phyloP scores from a whole-genome alignment of 2,113 vertebrate genomes.

The Pao palembangensis region DNA sequence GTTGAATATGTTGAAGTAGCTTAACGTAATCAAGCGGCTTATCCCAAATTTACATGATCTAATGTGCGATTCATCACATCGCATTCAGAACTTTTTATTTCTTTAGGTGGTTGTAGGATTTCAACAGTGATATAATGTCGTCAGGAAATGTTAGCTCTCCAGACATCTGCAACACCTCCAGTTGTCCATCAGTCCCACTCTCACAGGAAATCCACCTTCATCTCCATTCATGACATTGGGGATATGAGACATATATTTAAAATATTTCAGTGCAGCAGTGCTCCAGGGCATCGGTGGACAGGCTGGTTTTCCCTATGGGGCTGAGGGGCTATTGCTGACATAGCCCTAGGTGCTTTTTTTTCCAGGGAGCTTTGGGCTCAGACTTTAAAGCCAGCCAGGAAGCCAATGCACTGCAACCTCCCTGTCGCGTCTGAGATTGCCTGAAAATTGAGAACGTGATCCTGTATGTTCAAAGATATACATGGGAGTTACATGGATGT shows the following conservation, averaged over 20 bases:
- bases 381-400: constrained; percentile 22
- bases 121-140: too few species aligned
- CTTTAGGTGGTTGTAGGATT: too few species aligned
- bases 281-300: not conserved
- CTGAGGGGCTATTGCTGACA: constrained; percentile 31
- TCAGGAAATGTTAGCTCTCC: too few species aligned
- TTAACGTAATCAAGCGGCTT: too few species aligned
- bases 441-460: constrained; percentile 1
- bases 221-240: not conserved
- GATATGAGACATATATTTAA: not conserved
- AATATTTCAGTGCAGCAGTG: not conserved
- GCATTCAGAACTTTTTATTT: too few species aligned
- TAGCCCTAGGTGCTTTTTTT: constrained; percentile 48
- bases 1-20: too few species aligned
- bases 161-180: not conserved
- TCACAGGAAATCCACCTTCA: not conserved
- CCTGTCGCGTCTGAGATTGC: constrained; percentile 2
- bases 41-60: too few species aligned
- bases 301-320: constrained; percentile 6
- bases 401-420: constrained; percentile 26
- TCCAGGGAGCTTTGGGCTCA: constrained; percentile 32
- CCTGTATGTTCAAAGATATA: constrained; percentile 12
- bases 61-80: too few species aligned
- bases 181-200: not conserved
- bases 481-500: not conserved